A percentile compares a stretch with the other conserved stretches of the same genome.
Conservation (phyloP, 64 coral and sea anemone genomes). For the Trachythela sp. region DNA sequence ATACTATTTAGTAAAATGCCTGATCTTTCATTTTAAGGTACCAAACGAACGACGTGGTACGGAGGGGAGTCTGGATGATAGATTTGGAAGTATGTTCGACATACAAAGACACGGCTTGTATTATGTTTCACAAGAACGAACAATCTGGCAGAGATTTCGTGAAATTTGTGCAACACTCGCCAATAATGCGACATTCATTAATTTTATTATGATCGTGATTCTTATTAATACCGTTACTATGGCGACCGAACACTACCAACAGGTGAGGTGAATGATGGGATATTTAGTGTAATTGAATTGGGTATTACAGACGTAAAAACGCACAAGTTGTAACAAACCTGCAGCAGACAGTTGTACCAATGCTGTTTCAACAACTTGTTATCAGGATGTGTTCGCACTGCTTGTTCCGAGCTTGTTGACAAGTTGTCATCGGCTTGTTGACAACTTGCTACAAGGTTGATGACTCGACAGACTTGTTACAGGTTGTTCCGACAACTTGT, state of each 20-base stretch:
- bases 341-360: no score
- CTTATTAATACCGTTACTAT: not conserved
- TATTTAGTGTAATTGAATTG: no score
- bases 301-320: no score
- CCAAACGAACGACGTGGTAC: not conserved
- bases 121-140: not conserved
- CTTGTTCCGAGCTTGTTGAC: no score
- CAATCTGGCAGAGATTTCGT: not conserved
- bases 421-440: no score
- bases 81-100: conserved; percentile 16
- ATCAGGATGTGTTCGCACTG: no score
- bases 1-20: no score
- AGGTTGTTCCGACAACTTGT: no score
- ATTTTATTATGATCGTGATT: conserved; percentile 18
- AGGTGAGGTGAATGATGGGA: not conserved
- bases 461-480: no score
- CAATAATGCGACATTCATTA: not conserved
- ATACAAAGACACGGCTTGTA: not conserved
- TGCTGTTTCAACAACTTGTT: no score
- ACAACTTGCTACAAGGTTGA: no score
- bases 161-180: not conserved
- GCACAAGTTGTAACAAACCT: no score
- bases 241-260: not conserved
- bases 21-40: not conserved
- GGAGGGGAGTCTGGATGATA: not conserved